Evolutionary conservation across 2,888 invertebrate species (phyloP).

Genomic region (Pandemis corylana): DNA sequence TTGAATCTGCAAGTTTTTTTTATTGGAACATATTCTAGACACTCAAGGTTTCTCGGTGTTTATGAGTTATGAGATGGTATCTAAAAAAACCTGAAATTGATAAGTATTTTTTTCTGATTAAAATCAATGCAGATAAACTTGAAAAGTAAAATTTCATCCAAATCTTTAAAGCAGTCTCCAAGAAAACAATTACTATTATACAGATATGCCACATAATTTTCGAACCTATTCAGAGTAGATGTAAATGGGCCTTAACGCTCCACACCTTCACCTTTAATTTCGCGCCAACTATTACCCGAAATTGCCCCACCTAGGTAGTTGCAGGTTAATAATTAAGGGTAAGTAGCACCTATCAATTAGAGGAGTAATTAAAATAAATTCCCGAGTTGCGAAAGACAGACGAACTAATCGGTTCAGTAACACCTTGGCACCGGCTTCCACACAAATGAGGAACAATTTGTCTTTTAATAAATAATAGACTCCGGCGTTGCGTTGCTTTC

Average conservation of each 20-base stretch:
- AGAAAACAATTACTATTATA: no score
- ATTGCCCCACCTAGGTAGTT: conserved; percentile 41
- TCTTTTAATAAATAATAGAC: not conserved
- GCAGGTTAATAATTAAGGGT: conserved; percentile 55
- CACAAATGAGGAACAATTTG: conserved; percentile 4
- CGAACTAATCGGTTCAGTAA: conserved; percentile 26
- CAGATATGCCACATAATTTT: not conserved
- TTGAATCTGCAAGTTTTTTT: no score
- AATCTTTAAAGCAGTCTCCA: no score
- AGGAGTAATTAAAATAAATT: conserved; percentile 53
- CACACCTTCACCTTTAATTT: conserved; percentile 21
- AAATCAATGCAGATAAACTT: no score
- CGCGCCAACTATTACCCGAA: conserved; percentile 22
- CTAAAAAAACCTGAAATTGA: no score
- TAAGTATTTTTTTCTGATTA: no score
- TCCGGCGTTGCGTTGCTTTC: not conserved
- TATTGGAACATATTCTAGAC: no score
- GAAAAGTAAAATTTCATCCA: no score
- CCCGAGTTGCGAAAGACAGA: conserved; percentile 39
- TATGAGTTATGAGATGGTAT: no score
- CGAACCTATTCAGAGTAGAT: conserved; percentile 6
- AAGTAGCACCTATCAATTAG: conserved; percentile 55
- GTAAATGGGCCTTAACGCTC: not conserved
- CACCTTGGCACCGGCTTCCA: not conserved
- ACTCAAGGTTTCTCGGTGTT: no score